These are phyloP conservation scores for Bellardia bayeri DNA, from an alignment of 2,888 invertebrate species.

Conservation along the genomic window DNA sequence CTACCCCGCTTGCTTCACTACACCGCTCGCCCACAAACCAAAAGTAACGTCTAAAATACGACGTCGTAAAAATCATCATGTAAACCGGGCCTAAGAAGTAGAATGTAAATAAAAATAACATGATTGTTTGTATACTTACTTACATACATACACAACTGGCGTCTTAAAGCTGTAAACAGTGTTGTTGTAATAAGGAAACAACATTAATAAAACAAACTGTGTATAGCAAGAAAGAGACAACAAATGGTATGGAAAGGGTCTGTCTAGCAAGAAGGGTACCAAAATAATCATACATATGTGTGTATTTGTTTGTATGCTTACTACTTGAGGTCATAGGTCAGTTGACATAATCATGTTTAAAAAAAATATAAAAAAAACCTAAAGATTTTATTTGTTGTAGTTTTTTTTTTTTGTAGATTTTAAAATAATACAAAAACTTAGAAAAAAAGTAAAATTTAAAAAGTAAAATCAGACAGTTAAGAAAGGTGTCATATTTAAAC, in stretches of 20 bases:
- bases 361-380: slow-evolving; percentile 4
- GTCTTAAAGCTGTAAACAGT: slow-evolving; percentile 20
- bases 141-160: slow-evolving; percentile 30
- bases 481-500: slow-evolving; percentile 51
- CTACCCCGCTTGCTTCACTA: no score
- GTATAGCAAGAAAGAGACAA: not conserved
- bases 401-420: not conserved
- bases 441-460: not conserved
- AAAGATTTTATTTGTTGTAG: slow-evolving; percentile 1
- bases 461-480: slow-evolving; percentile 4
- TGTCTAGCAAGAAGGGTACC: not conserved
- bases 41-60: no score
- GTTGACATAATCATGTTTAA: slow-evolving; percentile 38
- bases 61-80: no score
- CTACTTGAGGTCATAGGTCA: slow-evolving; percentile 54
- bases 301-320: not conserved
- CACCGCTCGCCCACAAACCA: no score
- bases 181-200: not conserved
- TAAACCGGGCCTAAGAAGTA: no score
- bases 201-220: not conserved
- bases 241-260: not conserved
- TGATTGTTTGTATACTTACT: not conserved
- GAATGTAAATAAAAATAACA: slow-evolving; percentile 4
- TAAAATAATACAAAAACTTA: not conserved
- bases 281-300: not conserved